Evolutionary conservation across 37 sponge, comb jelly and placozoan species (phyloP), one percentile per base, ranked within the genome.

Genomic region (Cliona cf. orientalis): DNA sequence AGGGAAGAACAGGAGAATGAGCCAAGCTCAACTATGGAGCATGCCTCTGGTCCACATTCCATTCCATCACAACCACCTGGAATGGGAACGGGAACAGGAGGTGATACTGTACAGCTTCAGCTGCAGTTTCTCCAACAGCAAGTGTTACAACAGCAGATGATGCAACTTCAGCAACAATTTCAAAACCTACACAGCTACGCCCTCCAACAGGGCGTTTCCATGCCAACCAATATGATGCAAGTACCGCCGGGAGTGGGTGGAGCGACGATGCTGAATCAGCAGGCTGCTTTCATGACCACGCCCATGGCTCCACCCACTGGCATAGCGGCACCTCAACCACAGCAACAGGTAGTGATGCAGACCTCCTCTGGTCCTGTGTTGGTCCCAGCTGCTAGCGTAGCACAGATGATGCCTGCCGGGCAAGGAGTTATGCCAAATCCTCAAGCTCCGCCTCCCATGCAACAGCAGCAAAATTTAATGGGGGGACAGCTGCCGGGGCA

Each of bases 41-140:
- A n/a, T n/a, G n/a, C n/a, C n/a, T n/a, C n/a, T n/a, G n/a, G n/a
- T n/a, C n/a, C n/a, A n/a, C n/a, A n/a, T n/a, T n/a, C n/a, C n/a
- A n/a, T n/a, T n/a, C n/a, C n/a, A n/a, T n/a, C n/a, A n/a, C n/a
- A n/a, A n/a, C n/a, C n/a, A n/a, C n/a, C n/a, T n/a, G n/a, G n/a
- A n/a, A n/a, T n/a, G n/a, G n/a, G n/a, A n/a, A n/a, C n/a, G n/a
- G n/a, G n/a, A n/a, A n/a, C n/a, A 7, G 38, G 64, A 0, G 71
- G 46, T 3, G 75, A 83, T 25, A 64, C 39, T 21, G 66, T 86
- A 17, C 80, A 83, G 44, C 23, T 66, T 19, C 90, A 90, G 76
- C 80, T 83, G 42, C 84, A 84, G 53, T 42, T 74, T 34, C 58
- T 90, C 25, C 90, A 90, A 38, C 90, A 90, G 70, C 84, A 84